Conservation (phyloP, 2,888 invertebrate species). For the Halictus quadricinctus region DNA sequence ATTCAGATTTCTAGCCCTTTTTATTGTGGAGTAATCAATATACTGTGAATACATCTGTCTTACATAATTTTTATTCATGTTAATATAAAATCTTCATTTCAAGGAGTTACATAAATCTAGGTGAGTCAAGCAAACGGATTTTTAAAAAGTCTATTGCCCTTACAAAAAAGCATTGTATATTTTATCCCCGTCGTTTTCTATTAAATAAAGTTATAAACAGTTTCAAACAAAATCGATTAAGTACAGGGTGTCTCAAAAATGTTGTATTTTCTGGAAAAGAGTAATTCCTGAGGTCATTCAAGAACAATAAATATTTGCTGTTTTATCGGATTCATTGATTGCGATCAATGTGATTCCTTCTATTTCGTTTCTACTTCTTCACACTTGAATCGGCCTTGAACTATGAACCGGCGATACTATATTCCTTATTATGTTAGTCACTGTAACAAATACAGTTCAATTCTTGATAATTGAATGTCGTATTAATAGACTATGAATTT, state of each 20-base stretch:
- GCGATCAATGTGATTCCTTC: slow-evolving; percentile 15
- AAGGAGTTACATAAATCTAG: no score
- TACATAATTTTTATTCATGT: background rate
- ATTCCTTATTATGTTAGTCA: background rate
- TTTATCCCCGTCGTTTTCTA: background rate
- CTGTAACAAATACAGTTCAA: background rate
- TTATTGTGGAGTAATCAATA: no score
- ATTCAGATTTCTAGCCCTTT: no score
- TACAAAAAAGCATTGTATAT: background rate
- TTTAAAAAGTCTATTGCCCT: background rate
- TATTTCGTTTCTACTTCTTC: background rate
- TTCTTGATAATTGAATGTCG: slow-evolving; percentile 4
- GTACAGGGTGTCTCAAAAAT: no score
- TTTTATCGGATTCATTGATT: background rate
- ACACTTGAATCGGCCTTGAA: background rate
- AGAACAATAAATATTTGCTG: slow-evolving; percentile 24
- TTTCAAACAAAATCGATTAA: background rate
- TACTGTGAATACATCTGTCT: no score
- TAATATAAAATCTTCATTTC: background rate
- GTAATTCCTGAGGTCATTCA: no score
- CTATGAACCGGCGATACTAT: background rate
- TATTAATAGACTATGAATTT: background rate
- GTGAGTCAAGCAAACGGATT: no score
- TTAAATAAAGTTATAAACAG: background rate
- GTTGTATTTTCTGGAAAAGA: no score